Conservation (phyloP, 2,888 invertebrate genomes). For the Scaptomyza tumidula region DNA sequence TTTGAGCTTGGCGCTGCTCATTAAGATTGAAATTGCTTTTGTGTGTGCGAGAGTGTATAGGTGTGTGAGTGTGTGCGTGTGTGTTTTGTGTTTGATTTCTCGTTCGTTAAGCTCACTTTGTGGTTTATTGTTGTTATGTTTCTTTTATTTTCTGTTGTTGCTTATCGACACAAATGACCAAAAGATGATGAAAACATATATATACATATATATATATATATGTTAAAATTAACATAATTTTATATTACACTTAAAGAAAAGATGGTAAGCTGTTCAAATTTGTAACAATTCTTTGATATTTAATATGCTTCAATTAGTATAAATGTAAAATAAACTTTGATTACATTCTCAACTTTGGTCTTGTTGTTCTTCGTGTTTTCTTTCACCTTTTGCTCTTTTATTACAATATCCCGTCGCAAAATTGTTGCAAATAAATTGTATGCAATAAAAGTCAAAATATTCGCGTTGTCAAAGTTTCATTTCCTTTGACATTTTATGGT, state of each 20-base stretch:
- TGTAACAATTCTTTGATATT: not conserved
- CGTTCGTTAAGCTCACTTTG: conserved; percentile 45
- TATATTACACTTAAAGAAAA: not conserved
- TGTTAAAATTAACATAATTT: conserved; percentile 21
- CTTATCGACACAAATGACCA: conserved; percentile 60
- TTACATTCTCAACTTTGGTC: not conserved
- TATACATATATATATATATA: not conserved
- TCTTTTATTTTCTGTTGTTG: conserved; percentile 21
- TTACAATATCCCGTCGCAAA: not conserved
- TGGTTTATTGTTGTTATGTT: conserved; percentile 41
- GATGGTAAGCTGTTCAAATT: not conserved
- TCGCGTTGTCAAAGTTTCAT: not conserved
- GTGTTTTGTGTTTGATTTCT: conserved; percentile 9
- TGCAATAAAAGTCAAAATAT: not conserved
- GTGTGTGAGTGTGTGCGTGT: conserved; percentile 3
- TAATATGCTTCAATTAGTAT: not conserved
- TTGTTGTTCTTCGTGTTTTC: not conserved
- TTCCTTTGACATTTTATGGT: not conserved
- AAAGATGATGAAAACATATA: conserved; percentile 37
- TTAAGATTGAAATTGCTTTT: conserved; percentile 63
- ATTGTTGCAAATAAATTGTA: conserved; percentile 20
- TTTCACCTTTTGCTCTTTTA: not conserved
- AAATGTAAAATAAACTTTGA: conserved; percentile 2
- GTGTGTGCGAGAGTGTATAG: conserved; percentile 9
- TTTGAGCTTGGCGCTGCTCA: conserved; percentile 61